Conservation (phyloP, 2,113 vertebrate genomes). For the Ramphastos sulfuratus region DNA sequence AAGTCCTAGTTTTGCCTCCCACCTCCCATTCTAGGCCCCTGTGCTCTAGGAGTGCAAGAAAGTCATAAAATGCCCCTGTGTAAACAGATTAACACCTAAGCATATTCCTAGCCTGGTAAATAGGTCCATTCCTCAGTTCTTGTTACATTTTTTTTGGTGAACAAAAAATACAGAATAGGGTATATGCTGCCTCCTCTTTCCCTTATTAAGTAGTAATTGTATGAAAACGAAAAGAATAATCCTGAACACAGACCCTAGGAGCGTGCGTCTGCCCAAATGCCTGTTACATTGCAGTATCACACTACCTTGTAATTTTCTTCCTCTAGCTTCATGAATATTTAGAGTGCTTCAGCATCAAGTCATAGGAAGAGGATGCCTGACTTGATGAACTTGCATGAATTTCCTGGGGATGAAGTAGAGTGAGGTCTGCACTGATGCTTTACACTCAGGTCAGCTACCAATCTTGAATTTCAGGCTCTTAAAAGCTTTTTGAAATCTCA, state of each 20-base stretch:
- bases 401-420: neutral
- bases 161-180: neutral
- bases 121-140: neutral
- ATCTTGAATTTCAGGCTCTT: neutral
- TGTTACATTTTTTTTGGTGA: neutral
- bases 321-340: neutral
- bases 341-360: neutral
- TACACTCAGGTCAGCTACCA: neutral
- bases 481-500: neutral
- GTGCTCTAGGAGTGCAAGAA: neutral
- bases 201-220: neutral
- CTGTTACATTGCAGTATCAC: neutral
- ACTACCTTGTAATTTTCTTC: neutral
- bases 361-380: neutral
- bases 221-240: neutral
- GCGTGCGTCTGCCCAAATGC: neutral
- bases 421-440: neutral
- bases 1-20: neutral
- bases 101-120: neutral
- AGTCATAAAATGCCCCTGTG: rapidly evolving
- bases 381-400: neutral
- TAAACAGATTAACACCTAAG: rapidly evolving
- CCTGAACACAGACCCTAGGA: neutral
- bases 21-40: neutral
- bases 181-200: neutral